Evolutionary conservation across 2,888 invertebrate species (phyloP), one percentile per base, ranked within the genome.

Genomic region (Drosophila testacea): DNA sequence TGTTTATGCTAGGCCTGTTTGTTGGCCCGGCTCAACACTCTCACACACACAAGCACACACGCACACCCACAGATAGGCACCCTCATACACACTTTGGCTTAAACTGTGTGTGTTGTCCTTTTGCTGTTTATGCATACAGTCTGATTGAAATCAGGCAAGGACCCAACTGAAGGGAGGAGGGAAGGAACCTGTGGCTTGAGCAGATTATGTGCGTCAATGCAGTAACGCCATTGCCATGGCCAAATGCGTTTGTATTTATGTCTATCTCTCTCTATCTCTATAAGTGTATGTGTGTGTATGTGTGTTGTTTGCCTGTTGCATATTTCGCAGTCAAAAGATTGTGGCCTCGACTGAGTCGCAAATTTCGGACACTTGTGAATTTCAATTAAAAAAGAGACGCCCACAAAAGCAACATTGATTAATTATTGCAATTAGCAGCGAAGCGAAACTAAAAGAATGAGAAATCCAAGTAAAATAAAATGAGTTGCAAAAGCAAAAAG

Each of bases 1-100:
- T 83, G 83, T 83, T 83, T 83, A 83, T 83, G 72, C 76, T 60
- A 62, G 66, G 79, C 61, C 79, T 83, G 79, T 85, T 83, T 85
- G 85, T 85, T 83, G 78, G 69, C 81, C 83, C 86, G 83, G 83
- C 86, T 75, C 63, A 42, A 57, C 48, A 36, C 32, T 16, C 74
- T 44, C 63, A 47, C 64, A 57, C 39, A 38, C 62, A 50, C 64
- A 13, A 39, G 13, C 39, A 39, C 39, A 41, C 16, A 6, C 30
- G 22, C 38, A 30, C 54, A 52, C 22, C 36, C 54, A 47, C 32
- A 48, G 22, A 22, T 22, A 22, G 3, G 22, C 44, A 54, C 30
- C 34, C 36, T 5, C 46, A 27, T 28, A 48, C 6, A 39, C 39
- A 32, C 2, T 6, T 38, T 36, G 39, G 46, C 44, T 50, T 55